These are phyloP conservation scores for Polia nebulosa DNA, from an alignment of 2,888 invertebrate species.

Conservation along the genomic window DNA sequence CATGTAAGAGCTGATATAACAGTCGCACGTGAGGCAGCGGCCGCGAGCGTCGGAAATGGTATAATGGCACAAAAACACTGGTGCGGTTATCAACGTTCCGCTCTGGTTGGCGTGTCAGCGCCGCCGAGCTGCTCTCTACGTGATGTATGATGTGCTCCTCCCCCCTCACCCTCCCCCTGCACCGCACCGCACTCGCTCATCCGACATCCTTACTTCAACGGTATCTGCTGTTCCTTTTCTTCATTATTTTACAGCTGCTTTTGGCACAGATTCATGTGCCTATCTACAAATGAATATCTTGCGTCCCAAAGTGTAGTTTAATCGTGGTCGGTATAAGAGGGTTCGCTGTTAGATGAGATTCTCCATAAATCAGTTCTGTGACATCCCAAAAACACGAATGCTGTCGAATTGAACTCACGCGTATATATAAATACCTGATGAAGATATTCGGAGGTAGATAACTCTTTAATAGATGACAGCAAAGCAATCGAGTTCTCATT, in stretches of 20 bases:
- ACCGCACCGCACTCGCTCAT: conserved; percentile 33
- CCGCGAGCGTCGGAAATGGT: conserved; percentile 63
- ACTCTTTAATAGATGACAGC: conserved; percentile 1
- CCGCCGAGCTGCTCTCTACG: conserved; percentile 66
- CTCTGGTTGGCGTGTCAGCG: conserved; percentile 78
- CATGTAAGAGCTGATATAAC: conserved; percentile 41
- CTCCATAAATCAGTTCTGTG: not conserved
- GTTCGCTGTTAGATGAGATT: not conserved
- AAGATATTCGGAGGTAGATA: not conserved
- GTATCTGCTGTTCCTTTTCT: conserved; percentile 57
- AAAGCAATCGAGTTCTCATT: conserved; percentile 13
- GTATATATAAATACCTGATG: too few species aligned
- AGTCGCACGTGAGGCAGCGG: conserved; percentile 47
- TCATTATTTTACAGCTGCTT: conserved; percentile 16
- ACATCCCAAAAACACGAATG: not conserved
- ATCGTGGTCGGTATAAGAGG: not conserved
- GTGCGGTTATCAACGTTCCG: conserved; percentile 77
- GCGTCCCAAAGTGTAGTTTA: not conserved
- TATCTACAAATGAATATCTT: not conserved
- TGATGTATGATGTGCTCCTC: conserved; percentile 51
- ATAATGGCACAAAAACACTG: conserved; percentile 69
- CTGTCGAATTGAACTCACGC: not conserved
- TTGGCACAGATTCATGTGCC: not conserved
- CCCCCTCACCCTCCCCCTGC: not conserved
- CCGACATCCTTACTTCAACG: conserved; percentile 60